A percentile compares a stretch with the other conserved stretches of the same genome.
phyloP scores from a whole-genome alignment of 2,888 invertebrate genomes.

The Acronicta psi region DNA sequence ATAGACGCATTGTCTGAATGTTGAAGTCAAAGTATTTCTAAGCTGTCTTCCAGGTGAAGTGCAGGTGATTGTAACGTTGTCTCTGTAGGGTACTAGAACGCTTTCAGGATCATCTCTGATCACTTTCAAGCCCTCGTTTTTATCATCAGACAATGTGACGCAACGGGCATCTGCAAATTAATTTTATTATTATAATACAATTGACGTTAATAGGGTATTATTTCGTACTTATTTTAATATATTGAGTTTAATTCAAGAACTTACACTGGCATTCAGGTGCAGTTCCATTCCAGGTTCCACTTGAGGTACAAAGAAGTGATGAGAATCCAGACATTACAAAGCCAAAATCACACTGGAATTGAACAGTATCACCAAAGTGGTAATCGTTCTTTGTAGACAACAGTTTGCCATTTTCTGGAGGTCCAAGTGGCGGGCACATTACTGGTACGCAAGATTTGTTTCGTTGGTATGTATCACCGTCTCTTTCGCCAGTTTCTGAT shows the following conservation, averaged over 20 bases:
- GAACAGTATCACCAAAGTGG: constrained; percentile 96
- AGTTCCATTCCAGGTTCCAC: constrained; percentile 98
- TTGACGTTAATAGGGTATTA: too few species aligned
- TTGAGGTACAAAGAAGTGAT: constrained; percentile 95
- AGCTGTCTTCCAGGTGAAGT: constrained; percentile 93
- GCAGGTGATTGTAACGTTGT: constrained; percentile 96
- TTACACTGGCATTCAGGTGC: constrained; percentile 98
- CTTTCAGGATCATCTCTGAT: constrained; percentile 94
- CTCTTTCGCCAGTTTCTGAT: constrained; percentile 95
- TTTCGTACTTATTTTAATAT: too few species aligned
- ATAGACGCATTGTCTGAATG: constrained; percentile 98
- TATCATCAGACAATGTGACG: constrained; percentile 96
- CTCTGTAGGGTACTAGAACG: constrained; percentile 95
- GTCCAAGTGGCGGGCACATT: constrained; percentile 93
- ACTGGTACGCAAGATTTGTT: constrained; percentile 98
- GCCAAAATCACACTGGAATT: constrained; percentile 98
- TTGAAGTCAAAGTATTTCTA: constrained; percentile 94
- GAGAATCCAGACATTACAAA: constrained; percentile 97
- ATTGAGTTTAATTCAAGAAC: constrained; percentile 62
- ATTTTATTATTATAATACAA: not conserved
- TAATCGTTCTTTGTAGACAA: constrained; percentile 94
- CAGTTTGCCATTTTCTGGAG: constrained; percentile 96
- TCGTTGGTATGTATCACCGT: constrained; percentile 96
- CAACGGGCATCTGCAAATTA: constrained; percentile 96
- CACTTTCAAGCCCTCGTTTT: constrained; percentile 94